A percentile compares a stretch with the other conserved stretches of the same genome.
These are phyloP conservation scores for Semnornis frantzii DNA, from an alignment of 2,113 vertebrate species.

Conservation along the genomic window DNA sequence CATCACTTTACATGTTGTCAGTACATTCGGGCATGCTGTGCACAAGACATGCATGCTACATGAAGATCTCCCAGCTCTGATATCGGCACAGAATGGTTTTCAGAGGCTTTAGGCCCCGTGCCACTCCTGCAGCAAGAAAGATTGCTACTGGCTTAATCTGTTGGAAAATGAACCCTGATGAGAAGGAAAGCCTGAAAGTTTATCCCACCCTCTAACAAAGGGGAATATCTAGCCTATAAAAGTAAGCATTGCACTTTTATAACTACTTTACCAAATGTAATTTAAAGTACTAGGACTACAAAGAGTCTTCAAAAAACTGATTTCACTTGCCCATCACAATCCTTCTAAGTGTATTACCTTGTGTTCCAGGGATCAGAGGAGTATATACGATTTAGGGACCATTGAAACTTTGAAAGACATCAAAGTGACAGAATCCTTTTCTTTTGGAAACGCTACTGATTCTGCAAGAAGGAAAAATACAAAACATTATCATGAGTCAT, in stretches of 20 bases:
- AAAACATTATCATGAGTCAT: neutral
- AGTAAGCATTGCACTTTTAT: neutral
- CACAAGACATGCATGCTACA: accelerated
- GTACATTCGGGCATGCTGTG: neutral
- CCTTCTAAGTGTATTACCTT: neutral
- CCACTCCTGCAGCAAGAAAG: neutral
- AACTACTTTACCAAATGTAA: neutral
- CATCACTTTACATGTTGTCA: accelerated
- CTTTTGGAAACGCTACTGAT: neutral
- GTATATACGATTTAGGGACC: neutral
- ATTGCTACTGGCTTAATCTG: neutral
- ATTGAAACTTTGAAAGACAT: neutral
- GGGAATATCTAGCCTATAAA: neutral
- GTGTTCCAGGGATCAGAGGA: neutral
- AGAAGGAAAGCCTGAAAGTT: neutral
- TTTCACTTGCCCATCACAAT: neutral
- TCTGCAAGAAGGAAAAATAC: neutral
- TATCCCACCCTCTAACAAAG: neutral
- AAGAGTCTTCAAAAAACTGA: neutral
- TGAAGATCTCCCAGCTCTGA: neutral
- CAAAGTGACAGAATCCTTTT: neutral
- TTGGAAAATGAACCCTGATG: accelerated
- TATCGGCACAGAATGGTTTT: neutral
- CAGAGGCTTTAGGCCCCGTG: neutral
- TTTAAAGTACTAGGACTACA: neutral